These are phyloP conservation scores for Zhuqinia jingwanae DNA, from an alignment of 2,888 invertebrate genomes.

Conservation along the genomic window DNA sequence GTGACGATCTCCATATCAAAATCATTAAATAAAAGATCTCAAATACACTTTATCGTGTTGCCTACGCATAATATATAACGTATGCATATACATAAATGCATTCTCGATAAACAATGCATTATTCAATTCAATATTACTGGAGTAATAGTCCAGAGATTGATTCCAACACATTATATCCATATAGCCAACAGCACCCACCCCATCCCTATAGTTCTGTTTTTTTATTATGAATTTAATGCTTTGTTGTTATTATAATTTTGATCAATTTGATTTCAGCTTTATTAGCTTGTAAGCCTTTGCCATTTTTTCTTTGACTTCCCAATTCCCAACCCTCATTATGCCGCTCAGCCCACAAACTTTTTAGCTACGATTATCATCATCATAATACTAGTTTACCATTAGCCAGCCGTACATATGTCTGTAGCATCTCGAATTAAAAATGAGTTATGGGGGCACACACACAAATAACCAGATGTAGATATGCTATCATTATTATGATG, in stretches of 20 bases:
- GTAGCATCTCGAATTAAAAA: conserved; percentile 18
- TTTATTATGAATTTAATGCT: conserved; percentile 35
- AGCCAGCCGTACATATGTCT: too few relatives aligned
- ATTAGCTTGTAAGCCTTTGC: not conserved
- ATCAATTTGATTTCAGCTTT: conserved; percentile 18
- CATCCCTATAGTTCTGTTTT: too few relatives aligned
- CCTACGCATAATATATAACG: too few relatives aligned
- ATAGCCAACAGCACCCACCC: conserved; percentile 12
- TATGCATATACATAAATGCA: not conserved
- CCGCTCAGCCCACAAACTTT: conserved; percentile 4
- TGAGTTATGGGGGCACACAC: conserved; percentile 18
- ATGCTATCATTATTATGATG: conserved; percentile 33
- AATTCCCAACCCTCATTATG: conserved; percentile 43
- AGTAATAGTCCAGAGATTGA: not conserved
- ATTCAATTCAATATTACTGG: conserved; percentile 3
- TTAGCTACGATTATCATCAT: not conserved
- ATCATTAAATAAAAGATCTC: not conserved
- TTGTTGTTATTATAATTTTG: not conserved
- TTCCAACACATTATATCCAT: conserved; percentile 8
- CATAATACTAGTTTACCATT: not conserved
- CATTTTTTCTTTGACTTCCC: conserved; percentile 58
- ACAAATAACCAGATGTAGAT: conserved; percentile 4
- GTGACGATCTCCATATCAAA: conserved; percentile 19
- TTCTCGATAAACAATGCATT: not conserved
- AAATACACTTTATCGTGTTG: not conserved